Evolutionary conservation across 1,140 invertebrate genomes (phyloP).

Genomic region (Latrodectus geometricus): DNA sequence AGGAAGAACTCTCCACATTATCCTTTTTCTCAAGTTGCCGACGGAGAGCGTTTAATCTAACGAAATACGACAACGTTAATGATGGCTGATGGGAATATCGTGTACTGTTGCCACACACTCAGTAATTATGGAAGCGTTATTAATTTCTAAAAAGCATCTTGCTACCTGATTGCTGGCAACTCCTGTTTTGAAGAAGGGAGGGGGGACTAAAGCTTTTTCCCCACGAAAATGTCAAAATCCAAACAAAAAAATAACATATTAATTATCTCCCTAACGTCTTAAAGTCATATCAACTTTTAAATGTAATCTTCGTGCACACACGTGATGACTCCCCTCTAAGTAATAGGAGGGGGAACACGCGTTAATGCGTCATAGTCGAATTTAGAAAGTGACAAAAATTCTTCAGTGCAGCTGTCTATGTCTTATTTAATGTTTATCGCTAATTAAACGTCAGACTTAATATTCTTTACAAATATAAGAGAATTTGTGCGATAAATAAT

Average conservation of each 20-base stretch:
- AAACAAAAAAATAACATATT: not conserved
- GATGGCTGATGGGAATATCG: conserved; percentile 37
- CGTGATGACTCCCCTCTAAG: no score
- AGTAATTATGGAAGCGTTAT: conserved; percentile 50
- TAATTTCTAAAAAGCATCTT: conserved; percentile 52
- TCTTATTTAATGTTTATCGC: no score
- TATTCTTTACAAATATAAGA: no score
- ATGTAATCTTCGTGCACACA: not conserved
- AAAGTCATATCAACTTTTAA: not conserved
- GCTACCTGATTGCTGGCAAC: conserved; percentile 43
- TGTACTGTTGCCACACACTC: conserved; percentile 1
- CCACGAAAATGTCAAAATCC: not conserved
- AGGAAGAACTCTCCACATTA: conserved; percentile 38
- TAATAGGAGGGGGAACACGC: no score
- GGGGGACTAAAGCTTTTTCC: not conserved
- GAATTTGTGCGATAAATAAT: no score
- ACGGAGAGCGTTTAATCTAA: conserved; percentile 34
- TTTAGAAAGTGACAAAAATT: no score
- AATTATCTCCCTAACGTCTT: not conserved
- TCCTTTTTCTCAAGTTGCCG: conserved; percentile 52
- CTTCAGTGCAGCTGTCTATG: no score
- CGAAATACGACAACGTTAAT: conserved; percentile 58
- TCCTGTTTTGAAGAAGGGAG: not conserved
- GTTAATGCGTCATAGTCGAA: no score
- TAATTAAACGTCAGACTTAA: no score